phyloP scores from a whole-genome alignment of 2,113 vertebrate species.

The Hoplias malabaricus region DNA sequence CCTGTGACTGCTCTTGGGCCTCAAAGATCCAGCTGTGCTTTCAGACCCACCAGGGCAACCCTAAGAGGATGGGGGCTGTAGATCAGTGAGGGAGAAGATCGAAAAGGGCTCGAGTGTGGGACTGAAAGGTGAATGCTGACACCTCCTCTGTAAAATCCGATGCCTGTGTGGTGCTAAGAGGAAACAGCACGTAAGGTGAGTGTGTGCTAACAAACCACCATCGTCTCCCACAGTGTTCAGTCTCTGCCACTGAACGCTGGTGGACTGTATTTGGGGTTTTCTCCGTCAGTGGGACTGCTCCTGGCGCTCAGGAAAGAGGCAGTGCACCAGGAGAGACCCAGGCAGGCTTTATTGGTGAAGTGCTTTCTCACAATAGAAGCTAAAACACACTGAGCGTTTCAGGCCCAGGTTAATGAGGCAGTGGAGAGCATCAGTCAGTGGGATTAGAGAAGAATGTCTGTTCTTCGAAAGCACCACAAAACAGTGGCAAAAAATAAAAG shows the following conservation, averaged over 20 bases:
- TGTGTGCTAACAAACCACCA: slow-evolving; percentile 38
- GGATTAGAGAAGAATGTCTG: no score
- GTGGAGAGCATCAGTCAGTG: not conserved
- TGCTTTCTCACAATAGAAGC: not conserved
- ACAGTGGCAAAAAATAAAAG: not conserved
- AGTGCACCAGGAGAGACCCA: not conserved
- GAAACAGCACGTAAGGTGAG: slow-evolving; percentile 28
- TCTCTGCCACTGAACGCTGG: slow-evolving; percentile 2
- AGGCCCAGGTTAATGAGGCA: not conserved
- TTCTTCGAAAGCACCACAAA: not conserved
- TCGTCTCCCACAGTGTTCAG: slow-evolving; percentile 6
- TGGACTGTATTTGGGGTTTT: slow-evolving; percentile 6
- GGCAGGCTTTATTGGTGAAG: not conserved
- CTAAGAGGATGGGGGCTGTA: no score
- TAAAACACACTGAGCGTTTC: not conserved
- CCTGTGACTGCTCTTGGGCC: not conserved
- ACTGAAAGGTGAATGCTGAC: not conserved
- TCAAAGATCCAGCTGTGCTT: not conserved
- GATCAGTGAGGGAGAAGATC: not conserved
- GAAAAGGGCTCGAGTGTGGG: slow-evolving; percentile 18
- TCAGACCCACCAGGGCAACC: not conserved
- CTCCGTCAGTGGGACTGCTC: not conserved
- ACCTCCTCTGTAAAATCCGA: slow-evolving; percentile 27
- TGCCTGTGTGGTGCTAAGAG: slow-evolving; percentile 10
- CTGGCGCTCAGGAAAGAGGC: not conserved